phyloP scores from a whole-genome alignment of 2,797 vertebrate species.

The Antrozous pallidus region DNA sequence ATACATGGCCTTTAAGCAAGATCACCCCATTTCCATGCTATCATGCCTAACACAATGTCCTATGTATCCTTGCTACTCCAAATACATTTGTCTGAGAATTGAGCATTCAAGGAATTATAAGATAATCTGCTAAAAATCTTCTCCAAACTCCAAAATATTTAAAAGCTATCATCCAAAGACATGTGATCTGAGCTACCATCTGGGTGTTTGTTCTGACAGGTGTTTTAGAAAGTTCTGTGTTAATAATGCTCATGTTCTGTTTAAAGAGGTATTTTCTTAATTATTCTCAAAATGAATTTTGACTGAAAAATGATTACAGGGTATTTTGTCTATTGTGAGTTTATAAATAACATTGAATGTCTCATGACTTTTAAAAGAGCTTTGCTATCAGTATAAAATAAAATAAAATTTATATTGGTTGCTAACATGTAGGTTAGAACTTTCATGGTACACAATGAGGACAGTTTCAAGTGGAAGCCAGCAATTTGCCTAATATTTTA shows the following conservation, averaged over 20 bases:
- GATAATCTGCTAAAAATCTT: conserved; percentile 1
- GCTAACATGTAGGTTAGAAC: background rate
- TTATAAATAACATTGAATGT: background rate
- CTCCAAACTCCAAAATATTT: conserved; percentile 27
- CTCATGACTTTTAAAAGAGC: background rate
- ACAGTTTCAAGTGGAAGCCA: background rate
- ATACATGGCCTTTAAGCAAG: background rate
- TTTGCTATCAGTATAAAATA: background rate
- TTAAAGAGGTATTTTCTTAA: conserved; percentile 44
- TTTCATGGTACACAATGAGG: background rate
- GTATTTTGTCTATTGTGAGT: background rate
- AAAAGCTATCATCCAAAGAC: conserved; percentile 21
- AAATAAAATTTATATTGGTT: background rate
- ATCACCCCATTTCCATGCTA: background rate
- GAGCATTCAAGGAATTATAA: conserved; percentile 27
- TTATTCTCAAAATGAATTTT: conserved; percentile 9
- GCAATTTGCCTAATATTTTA: background rate
- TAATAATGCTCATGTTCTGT: background rate
- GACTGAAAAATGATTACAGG: background rate
- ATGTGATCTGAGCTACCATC: background rate
- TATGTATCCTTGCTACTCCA: background rate
- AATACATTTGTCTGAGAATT: background rate
- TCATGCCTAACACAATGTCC: background rate
- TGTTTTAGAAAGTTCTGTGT: conserved; percentile 4
- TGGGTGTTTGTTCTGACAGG: conserved; percentile 14